phyloP scores from a whole-genome alignment of 2,797 vertebrate genomes.

The Knipowitschia caucasica region DNA sequence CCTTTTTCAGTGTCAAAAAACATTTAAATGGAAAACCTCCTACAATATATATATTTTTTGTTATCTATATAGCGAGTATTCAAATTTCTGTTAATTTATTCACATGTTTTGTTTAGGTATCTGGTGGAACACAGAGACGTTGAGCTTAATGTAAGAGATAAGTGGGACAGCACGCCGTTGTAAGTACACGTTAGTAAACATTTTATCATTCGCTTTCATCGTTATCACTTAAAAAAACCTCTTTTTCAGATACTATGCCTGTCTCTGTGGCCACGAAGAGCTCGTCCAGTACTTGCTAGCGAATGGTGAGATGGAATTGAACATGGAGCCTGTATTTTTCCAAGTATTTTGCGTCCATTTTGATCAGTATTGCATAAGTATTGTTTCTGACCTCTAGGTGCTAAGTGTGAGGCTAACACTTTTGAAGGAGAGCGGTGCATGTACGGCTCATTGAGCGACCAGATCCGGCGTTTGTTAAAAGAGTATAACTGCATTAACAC shows the following conservation, averaged over 20 bases:
- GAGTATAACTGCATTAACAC: conserved; percentile 92
- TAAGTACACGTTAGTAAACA: conserved; percentile 69
- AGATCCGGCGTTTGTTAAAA: conserved; percentile 86
- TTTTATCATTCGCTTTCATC: background rate
- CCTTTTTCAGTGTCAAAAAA: too few species aligned
- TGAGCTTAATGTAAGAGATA: conserved; percentile 94
- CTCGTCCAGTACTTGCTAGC: conserved; percentile 93
- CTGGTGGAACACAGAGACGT: conserved; percentile 95
- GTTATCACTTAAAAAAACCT: background rate
- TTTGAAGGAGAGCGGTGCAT: conserved; percentile 94
- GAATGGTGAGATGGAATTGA: conserved; percentile 79
- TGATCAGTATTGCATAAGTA: background rate
- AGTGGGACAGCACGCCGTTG: conserved; percentile 96
- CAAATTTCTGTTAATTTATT: background rate
- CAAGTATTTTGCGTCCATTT: background rate
- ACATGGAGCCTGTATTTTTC: background rate
- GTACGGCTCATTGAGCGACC: conserved; percentile 88
- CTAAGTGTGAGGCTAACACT: conserved; percentile 95
- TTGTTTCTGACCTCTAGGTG: conserved; percentile 69
- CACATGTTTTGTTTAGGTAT: conserved; percentile 69
- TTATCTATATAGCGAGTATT: too few species aligned
- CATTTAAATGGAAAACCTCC: too few species aligned
- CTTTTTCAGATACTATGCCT: conserved; percentile 88
- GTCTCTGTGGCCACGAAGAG: conserved; percentile 94
- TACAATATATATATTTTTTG: too few species aligned